phyloP scores from a whole-genome alignment of 2,888 invertebrate genomes.

The Dynastes maya region DNA sequence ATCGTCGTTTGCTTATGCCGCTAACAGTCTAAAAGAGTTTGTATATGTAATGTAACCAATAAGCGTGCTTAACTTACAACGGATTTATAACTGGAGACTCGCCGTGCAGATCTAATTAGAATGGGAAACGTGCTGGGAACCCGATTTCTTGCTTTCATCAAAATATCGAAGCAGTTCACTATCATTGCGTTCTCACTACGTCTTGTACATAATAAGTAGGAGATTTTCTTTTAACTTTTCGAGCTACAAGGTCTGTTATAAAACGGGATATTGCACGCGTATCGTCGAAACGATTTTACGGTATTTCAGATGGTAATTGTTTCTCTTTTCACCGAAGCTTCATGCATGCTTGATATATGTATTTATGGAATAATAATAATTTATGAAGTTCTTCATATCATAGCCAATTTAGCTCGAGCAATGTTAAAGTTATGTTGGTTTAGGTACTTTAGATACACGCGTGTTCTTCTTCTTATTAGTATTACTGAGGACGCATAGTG shows the following conservation, averaged over 20 bases:
- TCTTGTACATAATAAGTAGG: conserved; percentile 9
- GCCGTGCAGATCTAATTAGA: background rate
- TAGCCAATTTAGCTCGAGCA: no score
- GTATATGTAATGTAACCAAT: conserved; percentile 1
- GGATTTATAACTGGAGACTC: conserved; percentile 1
- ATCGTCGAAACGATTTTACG: background rate
- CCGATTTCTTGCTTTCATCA: conserved; percentile 22
- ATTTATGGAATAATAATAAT: no score
- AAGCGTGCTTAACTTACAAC: background rate
- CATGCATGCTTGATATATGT: no score
- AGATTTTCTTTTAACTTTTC: background rate
- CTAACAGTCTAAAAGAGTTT: background rate
- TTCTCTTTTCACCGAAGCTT: background rate
- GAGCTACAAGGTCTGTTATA: background rate
- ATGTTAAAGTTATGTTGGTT: no score
- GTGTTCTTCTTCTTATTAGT: no score
- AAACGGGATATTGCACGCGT: background rate
- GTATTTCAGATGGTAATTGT: background rate
- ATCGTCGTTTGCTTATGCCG: no score
- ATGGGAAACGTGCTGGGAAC: conserved; percentile 22
- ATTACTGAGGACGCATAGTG: no score
- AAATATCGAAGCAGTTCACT: conserved; percentile 18
- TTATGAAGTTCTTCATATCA: no score
- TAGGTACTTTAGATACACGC: no score
- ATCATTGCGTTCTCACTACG: conserved; percentile 17